These are phyloP conservation scores for Taphrorychus bicolor DNA, from an alignment of 2,888 invertebrate species.

Conservation along the genomic window DNA sequence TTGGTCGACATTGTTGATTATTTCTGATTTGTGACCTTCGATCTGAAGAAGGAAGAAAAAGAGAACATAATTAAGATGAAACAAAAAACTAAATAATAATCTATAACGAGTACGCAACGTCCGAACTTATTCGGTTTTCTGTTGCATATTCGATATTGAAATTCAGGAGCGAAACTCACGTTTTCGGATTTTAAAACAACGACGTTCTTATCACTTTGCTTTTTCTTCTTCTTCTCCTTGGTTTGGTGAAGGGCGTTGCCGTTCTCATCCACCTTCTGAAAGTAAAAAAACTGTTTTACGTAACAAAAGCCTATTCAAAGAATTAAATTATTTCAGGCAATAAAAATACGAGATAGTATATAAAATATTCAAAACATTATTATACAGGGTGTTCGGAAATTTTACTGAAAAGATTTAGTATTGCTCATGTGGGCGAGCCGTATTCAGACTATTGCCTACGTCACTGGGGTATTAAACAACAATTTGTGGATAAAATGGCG, in stretches of 20 bases:
- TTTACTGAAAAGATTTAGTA: too few species aligned
- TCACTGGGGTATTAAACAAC: too few species aligned
- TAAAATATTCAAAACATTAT: constrained; percentile 2
- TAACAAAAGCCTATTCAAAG: constrained; percentile 26
- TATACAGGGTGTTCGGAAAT: too few species aligned
- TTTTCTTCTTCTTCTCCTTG: constrained; percentile 68
- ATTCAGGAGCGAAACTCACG: constrained; percentile 46
- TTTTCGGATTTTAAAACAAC: constrained; percentile 59
- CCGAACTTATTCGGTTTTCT: too few species aligned
- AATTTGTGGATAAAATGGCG: too few species aligned
- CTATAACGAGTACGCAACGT: too few species aligned
- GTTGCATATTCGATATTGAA: not conserved
- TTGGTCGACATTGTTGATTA: constrained; percentile 72
- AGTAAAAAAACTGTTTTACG: constrained; percentile 47
- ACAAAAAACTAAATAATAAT: not conserved
- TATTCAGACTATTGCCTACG: too few species aligned
- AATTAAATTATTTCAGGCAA: not conserved
- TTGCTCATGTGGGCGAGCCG: too few species aligned
- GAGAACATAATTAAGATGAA: not conserved
- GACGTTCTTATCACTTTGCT: constrained; percentile 61
- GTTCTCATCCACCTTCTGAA: constrained; percentile 80
- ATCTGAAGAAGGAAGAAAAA: constrained; percentile 57
- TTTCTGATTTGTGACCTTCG: constrained; percentile 80
- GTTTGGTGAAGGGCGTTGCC: constrained; percentile 72
- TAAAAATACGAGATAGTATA: not conserved